These are phyloP conservation scores for Notiomystis cincta DNA, from an alignment of 2,113 vertebrate genomes.

Conservation along the genomic window DNA sequence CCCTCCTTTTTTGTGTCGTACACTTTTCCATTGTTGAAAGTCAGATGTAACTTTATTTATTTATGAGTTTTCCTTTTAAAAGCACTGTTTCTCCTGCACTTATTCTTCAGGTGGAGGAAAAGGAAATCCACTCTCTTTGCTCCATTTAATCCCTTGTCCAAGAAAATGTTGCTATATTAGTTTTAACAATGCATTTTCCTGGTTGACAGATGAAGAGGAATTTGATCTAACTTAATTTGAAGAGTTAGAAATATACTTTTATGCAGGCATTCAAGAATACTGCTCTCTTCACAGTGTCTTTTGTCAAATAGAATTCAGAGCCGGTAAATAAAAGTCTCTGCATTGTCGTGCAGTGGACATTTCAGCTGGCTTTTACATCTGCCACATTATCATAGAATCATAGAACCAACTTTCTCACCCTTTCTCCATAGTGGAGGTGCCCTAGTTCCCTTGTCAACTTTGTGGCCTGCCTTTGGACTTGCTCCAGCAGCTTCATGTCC, in stretches of 20 bases:
- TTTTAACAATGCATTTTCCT: not conserved
- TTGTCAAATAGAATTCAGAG: not conserved
- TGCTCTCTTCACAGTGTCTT: not conserved
- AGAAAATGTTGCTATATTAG: not conserved
- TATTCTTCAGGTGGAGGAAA: not conserved
- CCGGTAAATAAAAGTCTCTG: not conserved
- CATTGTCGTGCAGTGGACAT: not conserved
- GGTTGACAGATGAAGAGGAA: not conserved
- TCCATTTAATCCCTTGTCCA: not conserved
- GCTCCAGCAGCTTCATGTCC: not conserved
- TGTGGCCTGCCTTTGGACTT: not conserved
- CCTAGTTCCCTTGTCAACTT: not conserved
- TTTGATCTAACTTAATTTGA: not conserved
- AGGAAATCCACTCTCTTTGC: not conserved
- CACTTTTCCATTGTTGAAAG: not conserved
- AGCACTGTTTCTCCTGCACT: rapidly evolving
- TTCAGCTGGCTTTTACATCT: not conserved
- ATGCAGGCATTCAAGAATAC: not conserved
- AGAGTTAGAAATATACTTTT: not conserved
- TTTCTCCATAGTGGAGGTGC: not conserved
- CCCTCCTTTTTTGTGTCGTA: not conserved
- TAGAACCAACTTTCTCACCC: not conserved
- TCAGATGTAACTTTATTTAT: not conserved
- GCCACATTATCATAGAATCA: not conserved
- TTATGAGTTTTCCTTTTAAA: not conserved